These are phyloP conservation scores for Eupeodes luniger DNA, from an alignment of 2,888 invertebrate genomes.

Conservation along the genomic window DNA sequence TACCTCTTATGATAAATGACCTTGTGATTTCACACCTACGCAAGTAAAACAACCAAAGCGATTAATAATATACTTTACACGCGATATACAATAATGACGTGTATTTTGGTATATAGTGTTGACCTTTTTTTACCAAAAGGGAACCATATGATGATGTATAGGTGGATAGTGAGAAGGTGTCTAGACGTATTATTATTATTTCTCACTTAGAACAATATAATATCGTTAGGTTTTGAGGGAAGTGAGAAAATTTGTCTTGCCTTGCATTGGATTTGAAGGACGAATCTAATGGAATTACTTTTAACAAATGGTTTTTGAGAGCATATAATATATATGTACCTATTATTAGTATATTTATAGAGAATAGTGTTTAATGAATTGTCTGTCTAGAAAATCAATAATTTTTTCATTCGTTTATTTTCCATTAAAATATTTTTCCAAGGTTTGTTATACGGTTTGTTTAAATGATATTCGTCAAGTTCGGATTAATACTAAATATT, in stretches of 20 bases:
- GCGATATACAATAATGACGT: background rate
- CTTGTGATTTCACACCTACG: slow-evolving; percentile 16
- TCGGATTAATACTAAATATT: no score
- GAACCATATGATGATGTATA: background rate
- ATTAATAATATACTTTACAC: background rate
- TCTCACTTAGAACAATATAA: slow-evolving; percentile 13
- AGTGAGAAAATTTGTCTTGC: background rate
- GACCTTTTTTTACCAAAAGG: slow-evolving; percentile 16
- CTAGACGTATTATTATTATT: slow-evolving; percentile 33
- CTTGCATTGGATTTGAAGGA: background rate
- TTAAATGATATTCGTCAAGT: no score
- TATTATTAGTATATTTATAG: no score
- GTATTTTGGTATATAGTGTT: background rate
- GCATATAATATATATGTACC: no score
- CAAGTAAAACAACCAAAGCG: background rate
- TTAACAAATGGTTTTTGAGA: background rate
- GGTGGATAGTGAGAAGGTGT: slow-evolving; percentile 9
- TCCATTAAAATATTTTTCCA: no score
- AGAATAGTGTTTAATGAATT: no score
- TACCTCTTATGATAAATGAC: slow-evolving; percentile 6
- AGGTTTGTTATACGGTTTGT: no score
- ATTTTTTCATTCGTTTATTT: no score
- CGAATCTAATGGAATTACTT: background rate
- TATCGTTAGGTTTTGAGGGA: background rate
- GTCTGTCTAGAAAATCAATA: no score